Evolutionary conservation across 37 sponge, comb jelly and placozoan genomes (phyloP), one percentile per base, ranked within the genome.

Genomic region (Cliona cf. orientalis): DNA sequence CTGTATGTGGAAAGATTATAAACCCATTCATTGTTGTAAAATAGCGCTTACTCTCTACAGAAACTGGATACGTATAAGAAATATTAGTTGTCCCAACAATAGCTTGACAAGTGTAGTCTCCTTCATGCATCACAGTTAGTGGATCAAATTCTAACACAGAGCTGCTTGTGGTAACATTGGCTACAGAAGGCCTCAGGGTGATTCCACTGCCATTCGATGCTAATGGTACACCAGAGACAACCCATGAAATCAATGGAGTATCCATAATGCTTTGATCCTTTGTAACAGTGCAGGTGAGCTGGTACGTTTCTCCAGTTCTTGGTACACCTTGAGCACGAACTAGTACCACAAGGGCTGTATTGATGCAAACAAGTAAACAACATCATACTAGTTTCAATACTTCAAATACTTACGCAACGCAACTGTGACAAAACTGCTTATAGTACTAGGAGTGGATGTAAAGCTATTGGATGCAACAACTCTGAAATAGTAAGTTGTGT

Each of bases 401-500:
- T 7, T 62, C 6, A 21, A 62, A 25, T 57, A 74, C 75, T 41
- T 76, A 76, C 77, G 34, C 29, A 61, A 45, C 12, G 41, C 9
- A 36, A 40, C 7, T 40, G 77, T 62, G 5, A 40, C 39, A 61
- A 76, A 62, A 25, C 42, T 29, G 25, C 31, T 32, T 22, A 61
- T 3, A 25, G 58, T n/a, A 36, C 77, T 76, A 23, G 5, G 22
- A 14, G 39, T 57, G 41, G 77, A 57, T 3, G 59, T n/a, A 36
- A 36, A 65, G 25, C 19, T 53, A 35, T 67, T 58, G 23, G 81
- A 56, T 22, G 72, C 23, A 5, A 53, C 62, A 3, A 81, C 72
- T 70, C 57, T 59, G 40, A 59, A 81, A 45, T 69, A 70, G 43
- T 81, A 81, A 2, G 72, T 70, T 17, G 72, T 58, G 43, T 70